Evolutionary conservation across 2,888 invertebrate genomes (phyloP).

Genomic region (Apodemia duryi): DNA sequence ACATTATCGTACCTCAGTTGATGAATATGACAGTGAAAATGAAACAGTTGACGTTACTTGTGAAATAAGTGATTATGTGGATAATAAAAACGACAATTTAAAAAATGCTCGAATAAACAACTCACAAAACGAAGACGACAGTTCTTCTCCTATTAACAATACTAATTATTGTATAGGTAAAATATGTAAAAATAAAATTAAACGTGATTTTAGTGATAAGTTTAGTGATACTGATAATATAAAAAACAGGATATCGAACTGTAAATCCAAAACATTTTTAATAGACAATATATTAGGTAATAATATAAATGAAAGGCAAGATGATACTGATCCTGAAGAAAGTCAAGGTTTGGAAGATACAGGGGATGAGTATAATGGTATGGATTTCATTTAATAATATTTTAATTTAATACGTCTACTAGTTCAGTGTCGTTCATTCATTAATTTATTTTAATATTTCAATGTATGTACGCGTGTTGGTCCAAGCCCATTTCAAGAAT

Average conservation of each 20-base stretch:
- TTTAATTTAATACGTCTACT: neutral
- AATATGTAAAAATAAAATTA: slow-evolving; percentile 41
- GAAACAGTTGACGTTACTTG: slow-evolving; percentile 71
- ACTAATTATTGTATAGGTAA: slow-evolving; percentile 42
- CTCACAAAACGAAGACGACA: slow-evolving; percentile 42
- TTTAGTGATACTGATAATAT: slow-evolving; percentile 27
- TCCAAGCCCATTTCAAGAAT: no score
- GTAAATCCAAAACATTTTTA: slow-evolving; percentile 74
- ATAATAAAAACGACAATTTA: slow-evolving; percentile 28
- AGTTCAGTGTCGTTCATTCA: no score
- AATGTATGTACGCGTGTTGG: no score
- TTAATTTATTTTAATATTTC: no score
- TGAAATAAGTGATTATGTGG: slow-evolving; percentile 40
- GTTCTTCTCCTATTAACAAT: slow-evolving; percentile 47
- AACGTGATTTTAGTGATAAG: slow-evolving; percentile 9
- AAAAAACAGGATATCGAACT: slow-evolving; percentile 41
- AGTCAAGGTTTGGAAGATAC: slow-evolving; percentile 52
- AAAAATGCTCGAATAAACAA: slow-evolving; percentile 37
- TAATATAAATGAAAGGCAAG: slow-evolving; percentile 45
- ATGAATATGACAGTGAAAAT: slow-evolving; percentile 67
- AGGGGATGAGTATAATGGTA: slow-evolving; percentile 70
- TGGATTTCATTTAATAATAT: slow-evolving; percentile 25
- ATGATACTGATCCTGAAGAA: slow-evolving; percentile 36
- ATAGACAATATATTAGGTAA: slow-evolving; percentile 78
- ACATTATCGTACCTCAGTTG: slow-evolving; percentile 38